A percentile compares a stretch with the other conserved stretches of the same genome.
phyloP scores from a whole-genome alignment of 1,140 invertebrate genomes.

The Macrostomum lignano region DNA sequence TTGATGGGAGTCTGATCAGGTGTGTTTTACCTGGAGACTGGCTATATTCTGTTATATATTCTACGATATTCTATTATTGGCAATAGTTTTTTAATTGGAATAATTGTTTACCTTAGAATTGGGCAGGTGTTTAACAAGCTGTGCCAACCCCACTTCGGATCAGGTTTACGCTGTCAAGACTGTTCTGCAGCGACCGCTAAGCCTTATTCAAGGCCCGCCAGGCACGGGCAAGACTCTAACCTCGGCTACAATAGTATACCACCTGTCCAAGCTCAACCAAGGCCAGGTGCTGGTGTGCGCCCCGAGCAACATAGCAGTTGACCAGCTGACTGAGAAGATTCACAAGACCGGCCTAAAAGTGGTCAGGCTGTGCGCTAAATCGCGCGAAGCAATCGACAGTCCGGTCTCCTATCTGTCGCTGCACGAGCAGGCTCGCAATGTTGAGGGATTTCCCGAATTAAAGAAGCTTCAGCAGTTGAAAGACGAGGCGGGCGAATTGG shows the following conservation, averaged over 20 bases:
- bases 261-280: slow-evolving; percentile 61
- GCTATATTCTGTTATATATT: no score
- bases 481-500: slow-evolving; percentile 81
- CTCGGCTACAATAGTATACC: slow-evolving; percentile 92
- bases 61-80: no score
- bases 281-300: slow-evolving; percentile 88
- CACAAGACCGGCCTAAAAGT: slow-evolving; percentile 79
- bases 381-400: slow-evolving; percentile 83
- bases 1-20: no score
- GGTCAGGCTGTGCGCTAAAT: slow-evolving; percentile 82
- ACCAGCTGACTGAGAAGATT: slow-evolving; percentile 93
- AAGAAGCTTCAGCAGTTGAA: slow-evolving; percentile 82
- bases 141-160: no score
- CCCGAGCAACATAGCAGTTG: slow-evolving; percentile 91
- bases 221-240: slow-evolving; percentile 96
- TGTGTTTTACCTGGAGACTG: no score
- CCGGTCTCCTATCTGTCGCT: slow-evolving; percentile 80
- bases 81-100: no score
- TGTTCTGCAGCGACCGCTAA: slow-evolving; percentile 74
- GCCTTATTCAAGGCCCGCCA: slow-evolving; percentile 56
- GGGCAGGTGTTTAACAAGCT: no score
- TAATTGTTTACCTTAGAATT: no score
- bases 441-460: slow-evolving; percentile 42
- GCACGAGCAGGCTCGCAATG: slow-evolving; percentile 80
- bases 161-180: slow-evolving; percentile 98